Percentiles rank a stretch among this genome's conserved stretches.
Evolutionary conservation across 2,888 invertebrate genomes (phyloP).

Genomic region (Platerodrilus igneus): DNA sequence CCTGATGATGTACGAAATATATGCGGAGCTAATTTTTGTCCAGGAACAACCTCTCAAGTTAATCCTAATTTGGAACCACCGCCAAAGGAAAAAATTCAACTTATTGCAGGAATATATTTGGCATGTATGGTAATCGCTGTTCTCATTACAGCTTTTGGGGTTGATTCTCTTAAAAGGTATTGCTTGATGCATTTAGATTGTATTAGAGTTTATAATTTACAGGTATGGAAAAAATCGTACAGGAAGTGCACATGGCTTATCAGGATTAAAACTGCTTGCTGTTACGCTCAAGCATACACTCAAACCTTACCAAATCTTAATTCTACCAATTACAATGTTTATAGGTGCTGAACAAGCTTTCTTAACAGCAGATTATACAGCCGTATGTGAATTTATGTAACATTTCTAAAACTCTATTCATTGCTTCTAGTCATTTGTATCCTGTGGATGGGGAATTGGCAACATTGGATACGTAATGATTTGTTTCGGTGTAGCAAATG

Average conservation of each 20-base stretch:
- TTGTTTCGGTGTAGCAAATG: constrained; percentile 84
- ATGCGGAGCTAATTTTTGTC: constrained; percentile 75
- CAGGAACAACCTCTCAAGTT: constrained; percentile 45
- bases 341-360: constrained; percentile 93
- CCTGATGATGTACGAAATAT: constrained; percentile 41
- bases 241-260: constrained; percentile 57
- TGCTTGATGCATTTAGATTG: constrained; percentile 24
- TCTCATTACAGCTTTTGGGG: constrained; percentile 68
- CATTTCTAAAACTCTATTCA: neutral
- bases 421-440: constrained; percentile 67
- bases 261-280: constrained; percentile 63
- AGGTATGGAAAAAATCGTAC: constrained; percentile 59
- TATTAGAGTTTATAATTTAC: constrained; percentile 22
- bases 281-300: constrained; percentile 74
- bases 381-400: constrained; percentile 50
- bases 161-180: constrained; percentile 76
- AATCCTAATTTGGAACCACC: constrained; percentile 66
- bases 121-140: constrained; percentile 74
- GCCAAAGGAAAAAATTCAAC: constrained; percentile 65
- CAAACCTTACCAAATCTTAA: constrained; percentile 74
- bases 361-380: constrained; percentile 77
- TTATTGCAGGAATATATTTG: constrained; percentile 76
- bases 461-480: constrained; percentile 94
- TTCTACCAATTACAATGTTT: constrained; percentile 88
- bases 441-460: constrained; percentile 82